These are phyloP conservation scores for Caenorhabditis inopinata DNA, from an alignment of 1,140 invertebrate species.

Conservation along the genomic window DNA sequence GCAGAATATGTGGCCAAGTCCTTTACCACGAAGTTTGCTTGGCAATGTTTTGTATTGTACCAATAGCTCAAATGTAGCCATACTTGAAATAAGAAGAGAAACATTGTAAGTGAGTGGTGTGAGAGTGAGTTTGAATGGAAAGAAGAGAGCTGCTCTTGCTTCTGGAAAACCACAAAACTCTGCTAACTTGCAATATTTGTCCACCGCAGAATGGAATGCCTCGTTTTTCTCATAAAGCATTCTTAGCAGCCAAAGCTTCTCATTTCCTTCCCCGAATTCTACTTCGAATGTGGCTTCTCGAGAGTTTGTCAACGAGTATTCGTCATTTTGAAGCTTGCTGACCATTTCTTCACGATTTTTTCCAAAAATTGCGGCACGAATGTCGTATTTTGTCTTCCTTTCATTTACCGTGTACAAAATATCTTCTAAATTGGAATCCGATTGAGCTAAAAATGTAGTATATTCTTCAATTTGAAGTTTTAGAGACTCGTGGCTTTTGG, in stretches of 20 bases:
- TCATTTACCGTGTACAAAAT: constrained; percentile 36
- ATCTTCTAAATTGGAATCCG: constrained; percentile 16
- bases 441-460: constrained; percentile 15
- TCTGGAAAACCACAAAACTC: constrained; percentile 2
- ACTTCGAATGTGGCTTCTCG: constrained; percentile 8
- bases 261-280: constrained; percentile 33
- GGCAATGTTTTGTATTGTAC: neutral
- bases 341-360: constrained; percentile 34
- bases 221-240: constrained; percentile 3
- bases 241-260: neutral
- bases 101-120: neutral
- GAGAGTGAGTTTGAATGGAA: constrained; percentile 29
- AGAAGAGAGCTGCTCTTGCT: constrained; percentile 15
- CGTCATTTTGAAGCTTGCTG: constrained; percentile 18
- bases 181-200: constrained; percentile 17
- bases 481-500: constrained; percentile 29
- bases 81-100: neutral
- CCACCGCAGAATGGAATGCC: neutral
- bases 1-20: constrained; percentile 2
- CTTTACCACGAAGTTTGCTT: neutral
- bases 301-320: neutral
- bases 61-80: constrained; percentile 7
- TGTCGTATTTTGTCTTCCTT: constrained; percentile 29
- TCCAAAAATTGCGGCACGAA: constrained; percentile 29
- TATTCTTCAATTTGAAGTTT: constrained; percentile 26